A percentile compares a stretch with the other conserved stretches of the same genome.
These are phyloP conservation scores for Phrynocephalus vlangalii DNA, from an alignment of 2,797 vertebrate genomes.

Conservation along the genomic window DNA sequence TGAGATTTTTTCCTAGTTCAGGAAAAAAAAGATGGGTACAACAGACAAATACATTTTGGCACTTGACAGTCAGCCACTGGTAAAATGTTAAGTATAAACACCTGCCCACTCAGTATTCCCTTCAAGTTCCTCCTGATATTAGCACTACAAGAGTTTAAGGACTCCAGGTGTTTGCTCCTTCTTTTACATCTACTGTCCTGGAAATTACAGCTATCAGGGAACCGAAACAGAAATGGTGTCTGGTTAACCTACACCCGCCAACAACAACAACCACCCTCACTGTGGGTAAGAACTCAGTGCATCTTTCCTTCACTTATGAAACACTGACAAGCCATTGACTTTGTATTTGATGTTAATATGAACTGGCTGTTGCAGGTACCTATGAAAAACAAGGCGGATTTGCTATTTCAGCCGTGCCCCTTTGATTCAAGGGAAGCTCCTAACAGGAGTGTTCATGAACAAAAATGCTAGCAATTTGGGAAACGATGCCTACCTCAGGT, in stretches of 20 bases:
- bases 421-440: constrained; percentile 30
- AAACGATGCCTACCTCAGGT: constrained; percentile 3
- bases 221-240: background rate
- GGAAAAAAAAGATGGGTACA: background rate
- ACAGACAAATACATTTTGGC: background rate
- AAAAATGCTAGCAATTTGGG: constrained; percentile 29
- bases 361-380: constrained; percentile 10
- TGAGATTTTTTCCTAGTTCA: background rate
- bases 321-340: background rate
- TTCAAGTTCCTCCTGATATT: background rate
- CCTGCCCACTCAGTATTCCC: background rate
- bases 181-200: background rate
- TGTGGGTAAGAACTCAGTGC: constrained; percentile 23
- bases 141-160: background rate
- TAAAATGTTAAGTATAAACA: background rate
- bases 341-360: constrained; percentile 2
- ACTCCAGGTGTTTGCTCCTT: background rate
- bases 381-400: constrained; percentile 7
- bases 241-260: background rate
- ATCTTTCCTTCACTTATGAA: background rate
- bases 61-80: background rate
- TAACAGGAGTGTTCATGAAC: constrained; percentile 11
- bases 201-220: background rate
- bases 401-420: constrained; percentile 6
- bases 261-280: background rate